Conservation (phyloP, 2,113 vertebrate species). For the Cottus gobio region DNA sequence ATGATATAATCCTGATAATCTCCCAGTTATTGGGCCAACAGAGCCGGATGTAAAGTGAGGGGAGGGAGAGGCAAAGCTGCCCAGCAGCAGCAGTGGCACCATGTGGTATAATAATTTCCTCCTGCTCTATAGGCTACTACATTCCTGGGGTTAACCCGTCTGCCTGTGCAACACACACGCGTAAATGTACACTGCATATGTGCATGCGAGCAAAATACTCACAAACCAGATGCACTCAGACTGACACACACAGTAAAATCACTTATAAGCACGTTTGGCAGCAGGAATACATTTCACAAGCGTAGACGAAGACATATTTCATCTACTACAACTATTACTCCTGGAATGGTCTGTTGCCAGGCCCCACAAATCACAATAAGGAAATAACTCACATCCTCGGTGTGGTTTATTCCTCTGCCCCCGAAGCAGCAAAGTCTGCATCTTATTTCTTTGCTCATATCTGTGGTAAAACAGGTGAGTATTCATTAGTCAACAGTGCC, state of each 20-base stretch:
- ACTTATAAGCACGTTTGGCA: not conserved
- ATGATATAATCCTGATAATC: conserved; percentile 44
- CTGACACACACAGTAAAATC: not conserved
- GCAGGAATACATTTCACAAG: conserved; percentile 4
- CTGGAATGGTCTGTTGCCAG: not conserved
- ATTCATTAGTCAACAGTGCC: conserved; percentile 45
- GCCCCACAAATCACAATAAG: not conserved
- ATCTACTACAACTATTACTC: not conserved
- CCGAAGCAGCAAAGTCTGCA: not conserved
- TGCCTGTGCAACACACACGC: conserved; percentile 39
- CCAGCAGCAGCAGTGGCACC: conserved; percentile 46
- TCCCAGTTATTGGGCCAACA: conserved; percentile 30
- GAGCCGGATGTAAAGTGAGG: conserved; percentile 24
- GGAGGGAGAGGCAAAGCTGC: conserved; percentile 2
- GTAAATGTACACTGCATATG: conserved; percentile 25
- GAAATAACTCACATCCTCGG: not conserved
- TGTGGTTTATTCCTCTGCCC: conserved; percentile 2
- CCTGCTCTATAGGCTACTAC: conserved; percentile 51
- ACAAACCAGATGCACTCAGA: conserved; percentile 2
- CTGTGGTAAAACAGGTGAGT: not conserved
- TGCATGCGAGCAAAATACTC: conserved; percentile 2
- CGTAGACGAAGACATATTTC: conserved; percentile 2
- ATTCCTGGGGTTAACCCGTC: conserved; percentile 68
- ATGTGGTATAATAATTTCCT: conserved; percentile 75
- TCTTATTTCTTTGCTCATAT: not conserved